A percentile compares a stretch with the other conserved stretches of the same genome.
These are phyloP conservation scores for Gorsachius goisagi DNA, from an alignment of 2,113 vertebrate species.

Conservation along the genomic window DNA sequence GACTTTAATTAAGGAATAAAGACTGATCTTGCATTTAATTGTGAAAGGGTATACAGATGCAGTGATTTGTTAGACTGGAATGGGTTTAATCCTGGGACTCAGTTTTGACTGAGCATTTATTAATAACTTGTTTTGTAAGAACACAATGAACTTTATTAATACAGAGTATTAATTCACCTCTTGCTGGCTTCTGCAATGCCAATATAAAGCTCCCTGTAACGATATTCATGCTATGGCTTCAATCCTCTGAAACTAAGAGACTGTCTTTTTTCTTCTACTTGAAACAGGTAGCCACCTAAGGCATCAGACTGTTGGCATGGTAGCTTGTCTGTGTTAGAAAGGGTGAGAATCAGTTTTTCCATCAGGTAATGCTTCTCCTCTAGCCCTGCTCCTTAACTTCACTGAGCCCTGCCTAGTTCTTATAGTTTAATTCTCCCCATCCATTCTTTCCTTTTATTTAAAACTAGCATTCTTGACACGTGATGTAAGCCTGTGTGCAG, in stretches of 20 bases:
- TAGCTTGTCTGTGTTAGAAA: background rate
- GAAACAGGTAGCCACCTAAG: background rate
- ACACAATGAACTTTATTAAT: background rate
- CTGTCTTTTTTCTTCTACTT: background rate
- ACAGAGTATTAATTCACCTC: background rate
- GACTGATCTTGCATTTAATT: background rate
- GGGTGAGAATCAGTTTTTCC: background rate
- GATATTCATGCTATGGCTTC: background rate
- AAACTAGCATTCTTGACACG: background rate
- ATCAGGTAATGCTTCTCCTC: background rate
- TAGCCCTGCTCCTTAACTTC: background rate
- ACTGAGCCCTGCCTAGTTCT: background rate
- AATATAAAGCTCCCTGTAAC: background rate
- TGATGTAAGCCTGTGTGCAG: background rate
- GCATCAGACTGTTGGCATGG: background rate
- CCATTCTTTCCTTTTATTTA: background rate
- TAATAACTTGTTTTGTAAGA: background rate
- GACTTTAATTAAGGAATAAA: background rate
- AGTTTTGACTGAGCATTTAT: background rate
- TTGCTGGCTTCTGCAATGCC: background rate
- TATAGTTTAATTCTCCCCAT: background rate
- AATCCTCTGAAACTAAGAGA: background rate
- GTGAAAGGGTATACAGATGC: background rate
- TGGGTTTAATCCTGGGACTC: background rate
- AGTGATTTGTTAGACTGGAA: background rate